Percentiles rank a stretch among this genome's conserved stretches.
Evolutionary conservation across 2,797 vertebrate genomes (phyloP).

Genomic region (Margarornis squamiger): DNA sequence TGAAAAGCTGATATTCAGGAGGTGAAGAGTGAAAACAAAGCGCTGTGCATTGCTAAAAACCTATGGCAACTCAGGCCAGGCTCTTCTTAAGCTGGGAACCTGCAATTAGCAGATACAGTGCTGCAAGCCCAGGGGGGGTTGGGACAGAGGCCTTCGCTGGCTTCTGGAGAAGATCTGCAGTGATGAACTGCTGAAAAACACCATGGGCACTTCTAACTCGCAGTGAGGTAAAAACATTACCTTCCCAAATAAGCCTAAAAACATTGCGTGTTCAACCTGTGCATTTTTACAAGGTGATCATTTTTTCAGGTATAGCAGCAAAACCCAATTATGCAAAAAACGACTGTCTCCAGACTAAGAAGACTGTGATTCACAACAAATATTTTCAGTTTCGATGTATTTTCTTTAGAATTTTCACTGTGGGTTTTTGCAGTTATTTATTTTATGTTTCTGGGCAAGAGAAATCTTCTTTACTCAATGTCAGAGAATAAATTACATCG

Average conservation of each 20-base stretch:
- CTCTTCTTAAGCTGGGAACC: background rate
- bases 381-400: background rate
- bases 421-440: background rate
- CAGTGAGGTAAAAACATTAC: background rate
- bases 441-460: slow-evolving; percentile 1
- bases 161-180: background rate
- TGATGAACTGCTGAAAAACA: background rate
- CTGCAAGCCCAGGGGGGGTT: accelerated
- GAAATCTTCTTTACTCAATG: background rate
- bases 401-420: background rate
- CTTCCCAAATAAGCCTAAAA: background rate
- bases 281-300: background rate
- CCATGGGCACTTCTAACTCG: accelerated
- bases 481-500: background rate
- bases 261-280: background rate
- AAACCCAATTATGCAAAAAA: background rate
- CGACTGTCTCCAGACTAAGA: background rate
- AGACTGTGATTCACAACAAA: background rate
- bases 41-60: background rate
- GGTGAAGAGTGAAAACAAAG: background rate
- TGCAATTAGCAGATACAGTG: background rate
- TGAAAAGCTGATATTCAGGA: background rate
- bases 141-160: background rate
- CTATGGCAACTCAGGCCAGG: background rate
- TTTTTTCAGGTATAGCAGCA: background rate